A percentile compares a stretch with the other conserved stretches of the same genome.
Evolutionary conservation across 2,797 vertebrate species (phyloP).

Genomic region (Yasuhikotakia modesta): DNA sequence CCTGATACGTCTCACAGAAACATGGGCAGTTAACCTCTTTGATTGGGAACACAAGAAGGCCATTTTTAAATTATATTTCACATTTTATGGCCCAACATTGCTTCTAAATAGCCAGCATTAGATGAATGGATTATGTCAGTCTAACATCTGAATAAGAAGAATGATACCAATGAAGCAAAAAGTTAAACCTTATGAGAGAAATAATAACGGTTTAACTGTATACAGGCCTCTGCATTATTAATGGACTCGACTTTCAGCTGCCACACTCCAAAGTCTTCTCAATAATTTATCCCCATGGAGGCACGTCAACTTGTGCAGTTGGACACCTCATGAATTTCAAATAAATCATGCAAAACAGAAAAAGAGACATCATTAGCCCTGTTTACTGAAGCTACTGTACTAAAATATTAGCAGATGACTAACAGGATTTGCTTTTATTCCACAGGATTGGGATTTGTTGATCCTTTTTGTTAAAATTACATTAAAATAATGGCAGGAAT

Average conservation of each 20-base stretch:
- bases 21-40: slow-evolving; percentile 53
- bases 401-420: slow-evolving; percentile 40
- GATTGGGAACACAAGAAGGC: slow-evolving; percentile 41
- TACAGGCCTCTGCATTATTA: slow-evolving; percentile 78
- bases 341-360: slow-evolving; percentile 80
- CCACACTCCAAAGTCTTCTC: slow-evolving; percentile 74
- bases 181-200: slow-evolving; percentile 71
- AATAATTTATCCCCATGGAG: slow-evolving; percentile 81
- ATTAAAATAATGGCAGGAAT: slow-evolving; percentile 25
- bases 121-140: background rate
- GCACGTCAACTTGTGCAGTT: slow-evolving; percentile 75
- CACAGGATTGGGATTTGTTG: background rate
- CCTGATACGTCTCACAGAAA: slow-evolving; percentile 63
- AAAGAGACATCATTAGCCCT: slow-evolving; percentile 73
- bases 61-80: slow-evolving; percentile 11
- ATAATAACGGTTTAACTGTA: slow-evolving; percentile 77
- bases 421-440: slow-evolving; percentile 31
- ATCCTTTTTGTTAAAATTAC: background rate
- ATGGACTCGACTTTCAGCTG: slow-evolving; percentile 77
- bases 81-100: slow-evolving; percentile 20
- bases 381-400: slow-evolving; percentile 60
- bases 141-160: slow-evolving; percentile 28
- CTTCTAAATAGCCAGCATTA: background rate
- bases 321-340: slow-evolving; percentile 82
- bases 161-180: slow-evolving; percentile 60